phyloP scores from a whole-genome alignment of 2,113 vertebrate species.

The Tupaia chinensis region DNA sequence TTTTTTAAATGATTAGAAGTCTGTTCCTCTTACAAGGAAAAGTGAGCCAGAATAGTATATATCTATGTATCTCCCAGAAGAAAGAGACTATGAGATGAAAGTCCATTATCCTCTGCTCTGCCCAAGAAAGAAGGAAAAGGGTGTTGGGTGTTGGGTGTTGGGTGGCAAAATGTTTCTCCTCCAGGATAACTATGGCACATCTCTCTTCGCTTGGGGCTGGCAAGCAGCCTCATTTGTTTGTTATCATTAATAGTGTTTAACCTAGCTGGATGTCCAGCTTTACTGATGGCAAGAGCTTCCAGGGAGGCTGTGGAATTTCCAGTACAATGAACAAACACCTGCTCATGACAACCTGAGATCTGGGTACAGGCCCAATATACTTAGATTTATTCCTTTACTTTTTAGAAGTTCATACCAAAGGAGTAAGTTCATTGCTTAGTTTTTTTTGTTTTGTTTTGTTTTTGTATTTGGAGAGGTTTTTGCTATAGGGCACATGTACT shows the following conservation, averaged over 20 bases:
- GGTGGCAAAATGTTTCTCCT: background rate
- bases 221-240: background rate
- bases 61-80: background rate
- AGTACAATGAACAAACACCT: background rate
- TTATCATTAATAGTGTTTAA: background rate
- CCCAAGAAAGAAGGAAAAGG: background rate
- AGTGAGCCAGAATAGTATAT: background rate
- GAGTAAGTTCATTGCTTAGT: background rate
- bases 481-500: too few relatives aligned
- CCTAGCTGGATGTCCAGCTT: background rate
- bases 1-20: background rate
- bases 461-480: too few relatives aligned
- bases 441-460: background rate
- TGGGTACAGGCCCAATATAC: background rate
- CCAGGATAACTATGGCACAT: accelerated
- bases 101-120: background rate
- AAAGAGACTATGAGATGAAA: background rate
- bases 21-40: background rate
- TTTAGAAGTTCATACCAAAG: constrained; percentile 32
- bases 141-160: too few relatives aligned
- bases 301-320: background rate
- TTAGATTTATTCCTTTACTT: background rate
- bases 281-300: background rate
- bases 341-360: background rate
- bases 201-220: background rate